A percentile compares a stretch with the other conserved stretches of the same genome.
Evolutionary conservation across 1,140 invertebrate genomes (phyloP).

Genomic region (Ceratina japonica): DNA sequence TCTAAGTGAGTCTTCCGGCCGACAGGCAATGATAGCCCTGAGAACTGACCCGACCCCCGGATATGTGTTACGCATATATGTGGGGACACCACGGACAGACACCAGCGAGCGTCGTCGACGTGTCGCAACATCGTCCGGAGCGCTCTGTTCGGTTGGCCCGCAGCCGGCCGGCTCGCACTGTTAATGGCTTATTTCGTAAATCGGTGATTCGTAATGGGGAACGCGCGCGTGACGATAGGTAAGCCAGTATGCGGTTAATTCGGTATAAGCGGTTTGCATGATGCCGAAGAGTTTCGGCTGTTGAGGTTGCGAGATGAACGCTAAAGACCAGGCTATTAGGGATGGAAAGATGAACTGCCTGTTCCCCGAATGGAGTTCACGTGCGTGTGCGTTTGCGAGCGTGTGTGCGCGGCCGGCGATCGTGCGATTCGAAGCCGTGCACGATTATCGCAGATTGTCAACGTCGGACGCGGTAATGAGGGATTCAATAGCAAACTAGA

Average conservation of each 20-base stretch:
- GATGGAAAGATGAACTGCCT: constrained; percentile 38
- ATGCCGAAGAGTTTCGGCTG: constrained; percentile 51
- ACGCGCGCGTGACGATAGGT: constrained; percentile 39
- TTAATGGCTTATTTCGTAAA: constrained; percentile 65
- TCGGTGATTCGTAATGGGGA: constrained; percentile 56
- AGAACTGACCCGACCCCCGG: constrained; percentile 79
- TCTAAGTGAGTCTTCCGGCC: constrained; percentile 80
- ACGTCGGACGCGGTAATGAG: not conserved
- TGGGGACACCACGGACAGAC: constrained; percentile 64
- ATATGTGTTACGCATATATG: constrained; percentile 75
- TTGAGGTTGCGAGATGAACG: constrained; percentile 43
- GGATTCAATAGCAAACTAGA: too few species aligned
- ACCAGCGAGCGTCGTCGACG: constrained; percentile 50
- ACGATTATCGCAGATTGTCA: not conserved
- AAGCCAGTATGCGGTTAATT: constrained; percentile 42
- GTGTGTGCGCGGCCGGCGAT: not conserved
- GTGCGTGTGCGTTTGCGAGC: not conserved
- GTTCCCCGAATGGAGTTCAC: constrained; percentile 9
- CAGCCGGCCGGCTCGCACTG: not conserved
- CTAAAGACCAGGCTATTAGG: constrained; percentile 26
- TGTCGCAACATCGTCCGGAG: constrained; percentile 57
- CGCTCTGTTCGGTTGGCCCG: constrained; percentile 34
- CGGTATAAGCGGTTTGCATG: constrained; percentile 37
- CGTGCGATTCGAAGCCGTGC: not conserved
- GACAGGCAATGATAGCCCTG: constrained; percentile 79